Conservation (phyloP, 2,113 vertebrate species). For the Erythrocercus mccallii region DNA sequence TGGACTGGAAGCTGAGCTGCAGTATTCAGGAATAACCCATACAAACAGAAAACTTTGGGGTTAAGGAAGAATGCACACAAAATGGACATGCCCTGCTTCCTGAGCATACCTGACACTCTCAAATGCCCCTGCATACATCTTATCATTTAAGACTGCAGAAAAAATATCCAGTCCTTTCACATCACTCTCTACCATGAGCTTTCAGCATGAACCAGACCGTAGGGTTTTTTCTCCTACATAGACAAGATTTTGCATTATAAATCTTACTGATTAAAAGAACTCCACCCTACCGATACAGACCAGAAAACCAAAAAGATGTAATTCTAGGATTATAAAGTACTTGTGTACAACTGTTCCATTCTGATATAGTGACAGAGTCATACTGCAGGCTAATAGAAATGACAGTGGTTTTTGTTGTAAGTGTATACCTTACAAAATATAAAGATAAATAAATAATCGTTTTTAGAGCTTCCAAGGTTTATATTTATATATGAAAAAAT, state of each 20-base stretch:
- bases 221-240: background rate
- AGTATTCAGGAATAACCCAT: background rate
- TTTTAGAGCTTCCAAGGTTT: background rate
- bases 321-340: background rate
- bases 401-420: background rate
- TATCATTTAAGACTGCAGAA: background rate
- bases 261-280: background rate
- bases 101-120: background rate
- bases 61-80: background rate
- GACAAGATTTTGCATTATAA: background rate
- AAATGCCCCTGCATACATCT: background rate
- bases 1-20: background rate
- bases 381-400: background rate
- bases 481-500: background rate
- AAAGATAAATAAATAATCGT: background rate
- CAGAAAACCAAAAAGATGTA: accelerated
- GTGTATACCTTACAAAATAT: background rate
- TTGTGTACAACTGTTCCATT: background rate
- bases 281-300: background rate
- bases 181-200: background rate
- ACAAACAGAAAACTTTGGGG: background rate
- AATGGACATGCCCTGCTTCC: background rate
- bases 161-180: background rate
- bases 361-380: background rate
- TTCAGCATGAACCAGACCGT: background rate